Base-by-base conservation (phyloP, 92 coral and sea anemone species). In the Bergia sp. region DNA sequence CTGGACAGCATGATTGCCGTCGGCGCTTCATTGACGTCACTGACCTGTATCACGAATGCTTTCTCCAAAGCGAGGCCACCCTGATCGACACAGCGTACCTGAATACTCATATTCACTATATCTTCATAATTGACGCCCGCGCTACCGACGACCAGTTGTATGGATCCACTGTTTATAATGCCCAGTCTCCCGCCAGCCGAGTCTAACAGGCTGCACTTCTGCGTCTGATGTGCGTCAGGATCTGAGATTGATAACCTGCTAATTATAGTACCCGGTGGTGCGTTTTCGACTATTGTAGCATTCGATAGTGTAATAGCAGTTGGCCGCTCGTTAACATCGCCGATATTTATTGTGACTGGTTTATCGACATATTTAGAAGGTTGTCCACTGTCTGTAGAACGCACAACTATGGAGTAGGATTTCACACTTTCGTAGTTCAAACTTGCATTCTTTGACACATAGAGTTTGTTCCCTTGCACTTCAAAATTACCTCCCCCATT, bases 21-120 rank as follows among this genome's bases (percentile, higher is more conserved):
- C 4, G 99, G 99, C 36, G 93, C 93, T 67, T 97, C 99, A 45
- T 97, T 97, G 1, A 97, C 91, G 81, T 97, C 95, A 81, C 67
- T 84, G 67, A 97, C 85, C 20, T 47, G 73, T 45, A 97, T 90
- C 5, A 49, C 89, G 71, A 95, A 96, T 2, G 90, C 18, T 53
- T 93, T 79, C 50, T 86, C 90, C 49, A 93, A 39, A 9, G 92
- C 55, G 4, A 93, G 90, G 7, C 94, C 93, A 10, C 91, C 92
- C 37, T 96, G 93, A 81, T 97, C 99, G 21, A 90, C 78, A 83
- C 99, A 97, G n/a, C 88, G 91, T 38, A 97, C 93, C 37, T 41
- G 89, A 42, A 97, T 86, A 12, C 75, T 86, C 61, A 92, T 89
- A 37, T 88, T 83, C 75, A 79, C 82, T 0, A 66, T 76, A 29